Conservation (phyloP, 2,888 invertebrate species). For the Sesamia inferens region DNA sequence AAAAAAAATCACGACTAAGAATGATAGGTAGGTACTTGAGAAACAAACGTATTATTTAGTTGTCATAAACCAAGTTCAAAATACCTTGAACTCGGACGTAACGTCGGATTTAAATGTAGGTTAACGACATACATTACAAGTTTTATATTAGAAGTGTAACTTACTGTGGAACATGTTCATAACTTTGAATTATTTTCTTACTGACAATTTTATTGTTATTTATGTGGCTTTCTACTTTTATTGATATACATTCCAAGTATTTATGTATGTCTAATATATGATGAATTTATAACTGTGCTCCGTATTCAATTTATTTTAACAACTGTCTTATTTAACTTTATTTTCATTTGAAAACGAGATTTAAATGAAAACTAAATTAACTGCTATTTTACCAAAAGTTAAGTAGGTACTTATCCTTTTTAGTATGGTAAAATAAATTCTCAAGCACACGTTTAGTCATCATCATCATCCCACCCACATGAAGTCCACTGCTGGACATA, state of each 20-base stretch:
- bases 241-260: conserved; percentile 38
- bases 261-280: conserved; percentile 13
- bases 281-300: conserved; percentile 35
- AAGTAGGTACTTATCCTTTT: neutral
- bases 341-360: neutral
- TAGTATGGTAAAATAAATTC: neutral
- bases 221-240: conserved; percentile 44
- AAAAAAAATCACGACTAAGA: conserved; percentile 19
- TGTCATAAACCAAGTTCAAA: conserved; percentile 43
- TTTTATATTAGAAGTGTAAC: conserved; percentile 30
- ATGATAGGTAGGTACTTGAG: conserved; percentile 21
- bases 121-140: conserved; percentile 62
- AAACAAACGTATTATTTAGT: conserved; percentile 51
- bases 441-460: neutral
- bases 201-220: conserved; percentile 50
- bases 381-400: neutral
- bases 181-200: conserved; percentile 43
- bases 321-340: neutral
- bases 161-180: conserved; percentile 33
- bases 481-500: too few relatives aligned
- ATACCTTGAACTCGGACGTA: conserved; percentile 59
- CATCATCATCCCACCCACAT: too few relatives aligned
- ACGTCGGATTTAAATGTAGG: conserved; percentile 50
- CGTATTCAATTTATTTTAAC: conserved; percentile 3
- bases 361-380: neutral